phyloP scores from a whole-genome alignment of 2,888 invertebrate species.

The Branchipolynoe longqiensis region DNA sequence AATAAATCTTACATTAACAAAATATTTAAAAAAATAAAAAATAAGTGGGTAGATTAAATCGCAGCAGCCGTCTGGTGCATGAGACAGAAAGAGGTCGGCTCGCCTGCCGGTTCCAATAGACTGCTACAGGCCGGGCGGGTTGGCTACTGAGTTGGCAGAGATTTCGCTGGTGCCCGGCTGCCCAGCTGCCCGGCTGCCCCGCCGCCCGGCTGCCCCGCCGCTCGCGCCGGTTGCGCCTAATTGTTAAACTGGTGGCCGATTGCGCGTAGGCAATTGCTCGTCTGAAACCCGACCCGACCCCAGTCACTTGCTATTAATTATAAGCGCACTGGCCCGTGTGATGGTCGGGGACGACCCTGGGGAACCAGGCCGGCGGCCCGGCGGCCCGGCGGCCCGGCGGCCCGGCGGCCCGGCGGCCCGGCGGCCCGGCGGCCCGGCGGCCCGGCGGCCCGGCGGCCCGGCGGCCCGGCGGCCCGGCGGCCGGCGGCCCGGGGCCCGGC shows the following conservation, averaged over 20 bases:
- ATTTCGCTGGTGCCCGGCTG: not conserved
- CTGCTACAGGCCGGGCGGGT: too few relatives aligned
- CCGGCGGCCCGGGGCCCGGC: too few relatives aligned
- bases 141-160: constrained; percentile 36
- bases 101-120: too few relatives aligned
- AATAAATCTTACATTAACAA: too few relatives aligned
- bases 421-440: not conserved
- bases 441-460: not conserved
- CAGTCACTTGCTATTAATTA: constrained; percentile 47
- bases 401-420: not conserved
- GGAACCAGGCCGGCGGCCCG: not conserved
- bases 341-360: not conserved
- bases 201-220: too few relatives aligned
- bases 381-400: not conserved
- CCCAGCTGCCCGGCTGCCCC: not conserved
- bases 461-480: too few relatives aligned
- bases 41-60: too few relatives aligned
- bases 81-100: too few relatives aligned
- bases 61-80: too few relatives aligned
- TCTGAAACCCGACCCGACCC: constrained; percentile 27
- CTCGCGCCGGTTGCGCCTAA: not conserved
- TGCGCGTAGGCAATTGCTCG: not conserved
- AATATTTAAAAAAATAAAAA: too few relatives aligned
- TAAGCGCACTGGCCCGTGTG: constrained; percentile 2
- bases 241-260: constrained; percentile 20